These are phyloP conservation scores for Eupithecia inturbata DNA, from an alignment of 2,888 invertebrate genomes.

Conservation along the genomic window DNA sequence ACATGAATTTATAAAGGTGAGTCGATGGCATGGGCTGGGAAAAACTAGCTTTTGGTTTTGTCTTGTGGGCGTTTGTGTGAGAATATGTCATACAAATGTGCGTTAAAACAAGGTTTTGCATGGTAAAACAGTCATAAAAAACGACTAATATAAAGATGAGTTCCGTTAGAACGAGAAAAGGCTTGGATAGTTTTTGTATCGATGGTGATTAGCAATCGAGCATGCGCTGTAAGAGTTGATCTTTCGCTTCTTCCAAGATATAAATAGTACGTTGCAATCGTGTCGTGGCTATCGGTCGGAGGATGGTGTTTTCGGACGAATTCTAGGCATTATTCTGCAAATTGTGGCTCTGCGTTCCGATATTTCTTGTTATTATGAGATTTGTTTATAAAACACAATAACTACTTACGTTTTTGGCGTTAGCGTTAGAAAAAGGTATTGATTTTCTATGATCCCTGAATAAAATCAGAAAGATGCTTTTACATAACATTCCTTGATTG, in stretches of 20 bases:
- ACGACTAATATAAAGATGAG: conserved; percentile 54
- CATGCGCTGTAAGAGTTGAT: conserved; percentile 82
- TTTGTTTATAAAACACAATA: background rate
- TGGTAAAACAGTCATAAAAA: conserved; percentile 64
- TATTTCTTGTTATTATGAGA: background rate
- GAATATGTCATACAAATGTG: conserved; percentile 42
- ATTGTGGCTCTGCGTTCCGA: conserved; percentile 59
- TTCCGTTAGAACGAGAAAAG: conserved; percentile 57
- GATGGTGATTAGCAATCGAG: conserved; percentile 77
- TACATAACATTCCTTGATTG: background rate
- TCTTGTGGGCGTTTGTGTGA: conserved; percentile 71
- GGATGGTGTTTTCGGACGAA: conserved; percentile 77
- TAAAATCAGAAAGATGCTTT: conserved; percentile 3
- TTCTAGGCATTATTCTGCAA: conserved; percentile 54
- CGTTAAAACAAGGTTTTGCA: conserved; percentile 55
- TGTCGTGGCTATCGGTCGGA: conserved; percentile 79
- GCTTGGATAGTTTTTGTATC: conserved; percentile 70
- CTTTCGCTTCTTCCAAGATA: conserved; percentile 76
- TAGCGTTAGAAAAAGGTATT: background rate
- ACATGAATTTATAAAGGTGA: conserved; percentile 55
- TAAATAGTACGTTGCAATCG: conserved; percentile 60
- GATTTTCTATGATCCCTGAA: background rate
- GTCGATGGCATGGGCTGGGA: conserved; percentile 74
- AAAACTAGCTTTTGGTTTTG: conserved; percentile 80
- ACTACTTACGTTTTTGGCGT: background rate